Evolutionary conservation across 2,888 invertebrate species (phyloP).

Genomic region (Charanyca ferruginea): DNA sequence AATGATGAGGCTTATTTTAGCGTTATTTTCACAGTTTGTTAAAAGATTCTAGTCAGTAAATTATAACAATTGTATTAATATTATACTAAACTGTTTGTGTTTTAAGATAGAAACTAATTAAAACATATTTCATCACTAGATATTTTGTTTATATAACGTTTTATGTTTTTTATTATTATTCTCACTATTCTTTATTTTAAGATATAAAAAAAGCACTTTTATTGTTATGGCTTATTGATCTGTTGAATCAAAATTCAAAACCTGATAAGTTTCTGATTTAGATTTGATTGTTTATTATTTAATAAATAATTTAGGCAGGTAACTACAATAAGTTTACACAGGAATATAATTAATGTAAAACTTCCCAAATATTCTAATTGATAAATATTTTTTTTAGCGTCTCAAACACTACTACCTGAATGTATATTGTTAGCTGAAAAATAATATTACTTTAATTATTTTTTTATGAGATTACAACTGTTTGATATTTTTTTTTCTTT

Average conservation of each 20-base stretch:
- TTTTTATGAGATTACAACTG: too few relatives aligned
- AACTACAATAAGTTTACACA: too few relatives aligned
- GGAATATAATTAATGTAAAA: background rate
- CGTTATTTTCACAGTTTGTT: conserved; percentile 61
- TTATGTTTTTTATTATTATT: background rate
- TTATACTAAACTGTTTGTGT: conserved; percentile 15
- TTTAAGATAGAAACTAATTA: conserved; percentile 10
- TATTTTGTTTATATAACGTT: background rate
- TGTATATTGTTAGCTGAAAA: background rate
- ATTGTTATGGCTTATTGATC: too few relatives aligned
- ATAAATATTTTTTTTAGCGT: background rate
- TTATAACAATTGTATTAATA: conserved; percentile 21
- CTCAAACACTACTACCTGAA: too few relatives aligned
- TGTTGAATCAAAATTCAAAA: too few relatives aligned
- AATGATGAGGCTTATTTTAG: conserved; percentile 79
- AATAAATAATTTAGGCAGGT: background rate
- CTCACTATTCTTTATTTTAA: background rate
- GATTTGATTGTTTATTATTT: background rate
- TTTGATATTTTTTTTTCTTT: too few relatives aligned
- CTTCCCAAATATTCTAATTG: background rate
- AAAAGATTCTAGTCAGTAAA: conserved; percentile 56
- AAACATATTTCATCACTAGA: conserved; percentile 32
- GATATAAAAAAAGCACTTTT: too few relatives aligned
- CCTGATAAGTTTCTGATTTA: background rate
- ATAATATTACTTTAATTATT: background rate